phyloP scores from a whole-genome alignment of 2,113 vertebrate genomes.

The Peromyscus leucopus region DNA sequence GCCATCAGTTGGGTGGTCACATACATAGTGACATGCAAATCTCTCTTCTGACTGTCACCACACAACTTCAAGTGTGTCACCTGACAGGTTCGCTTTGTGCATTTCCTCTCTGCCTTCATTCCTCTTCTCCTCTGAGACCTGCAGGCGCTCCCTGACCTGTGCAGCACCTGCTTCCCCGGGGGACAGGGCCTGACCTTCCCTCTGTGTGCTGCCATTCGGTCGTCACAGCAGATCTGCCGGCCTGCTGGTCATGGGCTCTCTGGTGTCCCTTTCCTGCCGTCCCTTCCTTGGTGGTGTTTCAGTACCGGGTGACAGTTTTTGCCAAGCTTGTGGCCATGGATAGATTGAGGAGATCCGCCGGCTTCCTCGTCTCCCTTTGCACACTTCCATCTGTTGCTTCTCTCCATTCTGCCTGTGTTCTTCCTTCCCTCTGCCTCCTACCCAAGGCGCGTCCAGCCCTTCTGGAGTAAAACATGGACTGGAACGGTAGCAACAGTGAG shows the following conservation, averaged over 20 bases:
- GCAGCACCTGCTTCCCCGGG: fast-evolving
- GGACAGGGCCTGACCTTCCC: fast-evolving
- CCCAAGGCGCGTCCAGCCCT: neutral
- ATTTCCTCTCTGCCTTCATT: neutral
- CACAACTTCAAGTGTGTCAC: fast-evolving
- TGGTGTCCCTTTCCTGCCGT: fast-evolving
- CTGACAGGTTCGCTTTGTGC: no score
- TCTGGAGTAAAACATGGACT: neutral
- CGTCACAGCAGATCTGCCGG: fast-evolving
- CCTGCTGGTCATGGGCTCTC: fast-evolving
- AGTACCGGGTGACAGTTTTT: fast-evolving
- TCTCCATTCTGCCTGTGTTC: neutral
- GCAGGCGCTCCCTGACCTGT: fast-evolving
- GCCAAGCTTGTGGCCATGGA: fast-evolving
- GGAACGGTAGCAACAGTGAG: neutral
- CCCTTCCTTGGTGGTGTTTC: no score
- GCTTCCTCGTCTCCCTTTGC: no score
- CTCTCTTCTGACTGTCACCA: neutral
- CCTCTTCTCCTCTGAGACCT: fast-evolving
- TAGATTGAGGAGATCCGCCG: fast-evolving
- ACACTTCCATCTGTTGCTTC: fast-evolving
- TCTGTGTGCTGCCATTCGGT: fast-evolving
- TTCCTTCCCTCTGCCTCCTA: neutral
- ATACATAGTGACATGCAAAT: fast-evolving
- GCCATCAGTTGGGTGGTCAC: fast-evolving